These are phyloP conservation scores for Oophaga sylvatica DNA, from an alignment of 2,797 vertebrate species.

Conservation along the genomic window DNA sequence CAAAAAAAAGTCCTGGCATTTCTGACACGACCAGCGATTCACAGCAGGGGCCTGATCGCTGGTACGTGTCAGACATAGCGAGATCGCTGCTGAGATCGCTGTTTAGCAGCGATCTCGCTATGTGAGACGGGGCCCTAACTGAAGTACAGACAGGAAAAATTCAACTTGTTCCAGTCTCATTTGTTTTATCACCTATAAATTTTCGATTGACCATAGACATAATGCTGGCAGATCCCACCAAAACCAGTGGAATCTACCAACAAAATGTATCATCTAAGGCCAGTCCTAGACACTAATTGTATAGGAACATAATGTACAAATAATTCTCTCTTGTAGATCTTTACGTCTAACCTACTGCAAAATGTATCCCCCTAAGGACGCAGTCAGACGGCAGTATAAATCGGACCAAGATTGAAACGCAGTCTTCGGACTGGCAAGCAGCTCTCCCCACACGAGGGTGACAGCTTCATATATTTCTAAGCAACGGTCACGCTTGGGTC, in stretches of 20 bases:
- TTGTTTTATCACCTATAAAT: neutral
- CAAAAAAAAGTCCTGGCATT: too few relatives aligned
- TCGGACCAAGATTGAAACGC: too few relatives aligned
- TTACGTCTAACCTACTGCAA: neutral
- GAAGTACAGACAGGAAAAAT: neutral
- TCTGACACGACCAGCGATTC: too few relatives aligned
- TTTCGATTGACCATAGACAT: neutral
- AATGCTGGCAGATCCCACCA: neutral
- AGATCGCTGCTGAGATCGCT: too few relatives aligned
- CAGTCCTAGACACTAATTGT: neutral
- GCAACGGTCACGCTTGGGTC: too few relatives aligned
- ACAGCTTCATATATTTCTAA: too few relatives aligned
- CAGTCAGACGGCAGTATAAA: too few relatives aligned
- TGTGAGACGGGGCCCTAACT: neutral
- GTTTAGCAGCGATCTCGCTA: too few relatives aligned
- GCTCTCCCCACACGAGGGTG: too few relatives aligned
- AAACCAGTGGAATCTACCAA: neutral
- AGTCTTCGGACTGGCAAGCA: too few relatives aligned
- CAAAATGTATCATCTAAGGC: neutral
- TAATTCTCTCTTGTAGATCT: neutral
- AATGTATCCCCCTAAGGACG: neutral
- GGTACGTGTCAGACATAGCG: too few relatives aligned
- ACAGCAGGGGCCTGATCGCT: too few relatives aligned
- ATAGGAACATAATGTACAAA: neutral
- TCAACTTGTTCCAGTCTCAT: neutral